Percentiles rank a stretch among this genome's conserved stretches.
Evolutionary conservation across 2,888 invertebrate species (phyloP).

Genomic region (Aleiodes testaceus): DNA sequence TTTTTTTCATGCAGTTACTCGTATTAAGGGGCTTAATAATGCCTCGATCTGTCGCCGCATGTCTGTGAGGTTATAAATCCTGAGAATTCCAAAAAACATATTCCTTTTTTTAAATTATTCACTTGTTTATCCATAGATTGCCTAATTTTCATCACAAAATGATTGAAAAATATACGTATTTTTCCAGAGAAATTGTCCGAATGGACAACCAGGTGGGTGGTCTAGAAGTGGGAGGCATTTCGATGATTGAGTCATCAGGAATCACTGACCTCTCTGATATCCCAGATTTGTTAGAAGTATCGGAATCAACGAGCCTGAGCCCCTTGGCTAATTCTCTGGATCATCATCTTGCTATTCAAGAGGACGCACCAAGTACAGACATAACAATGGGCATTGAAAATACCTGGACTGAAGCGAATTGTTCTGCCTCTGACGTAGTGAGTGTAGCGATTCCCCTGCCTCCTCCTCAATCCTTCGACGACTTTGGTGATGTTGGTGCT

Average conservation of each 20-base stretch:
- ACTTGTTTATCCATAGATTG: neutral
- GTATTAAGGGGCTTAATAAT: neutral
- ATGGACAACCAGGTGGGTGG: conserved; percentile 67
- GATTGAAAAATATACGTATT: neutral
- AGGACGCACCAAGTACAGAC: conserved; percentile 61
- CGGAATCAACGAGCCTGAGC: conserved; percentile 68
- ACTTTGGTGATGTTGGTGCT: conserved; percentile 63
- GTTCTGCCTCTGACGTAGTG: conserved; percentile 65
- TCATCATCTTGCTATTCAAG: conserved; percentile 67
- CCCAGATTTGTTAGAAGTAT: conserved; percentile 64
- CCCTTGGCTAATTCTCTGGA: conserved; percentile 68
- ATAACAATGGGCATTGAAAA: conserved; percentile 73
- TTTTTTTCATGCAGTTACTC: neutral
- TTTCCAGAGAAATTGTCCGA: conserved; percentile 59
- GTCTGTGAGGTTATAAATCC: conserved; percentile 24
- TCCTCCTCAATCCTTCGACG: conserved; percentile 64
- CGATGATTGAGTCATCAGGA: conserved; percentile 66
- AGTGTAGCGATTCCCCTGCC: conserved; percentile 63
- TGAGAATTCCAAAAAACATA: neutral
- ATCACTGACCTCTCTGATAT: conserved; percentile 63
- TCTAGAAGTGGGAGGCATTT: conserved; percentile 65
- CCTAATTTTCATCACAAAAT: neutral
- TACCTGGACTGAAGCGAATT: conserved; percentile 70
- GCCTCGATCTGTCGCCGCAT: neutral
- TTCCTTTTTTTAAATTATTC: neutral